A percentile compares a stretch with the other conserved stretches of the same genome.
Conservation (phyloP, 1,140 invertebrate species). For the Saxidomus purpurata region DNA sequence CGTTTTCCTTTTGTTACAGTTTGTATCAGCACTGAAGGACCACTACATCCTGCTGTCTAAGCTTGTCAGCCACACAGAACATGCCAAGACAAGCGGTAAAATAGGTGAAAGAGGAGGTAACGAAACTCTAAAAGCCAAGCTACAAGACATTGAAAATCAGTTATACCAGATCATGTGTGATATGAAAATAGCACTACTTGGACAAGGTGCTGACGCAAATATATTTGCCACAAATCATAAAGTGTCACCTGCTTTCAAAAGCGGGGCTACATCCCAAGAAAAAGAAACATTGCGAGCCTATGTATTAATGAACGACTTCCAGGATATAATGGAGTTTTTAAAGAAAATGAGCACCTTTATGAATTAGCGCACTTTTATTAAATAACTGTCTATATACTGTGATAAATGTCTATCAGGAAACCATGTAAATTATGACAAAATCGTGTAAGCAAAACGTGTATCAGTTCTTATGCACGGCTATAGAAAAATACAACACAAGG, state of each 20-base stretch:
- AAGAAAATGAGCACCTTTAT: not conserved
- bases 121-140: not conserved
- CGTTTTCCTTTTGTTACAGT: constrained; percentile 19
- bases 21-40: not conserved
- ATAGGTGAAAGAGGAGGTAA: not conserved
- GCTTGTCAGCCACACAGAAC: constrained; percentile 24
- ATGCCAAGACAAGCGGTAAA: not conserved
- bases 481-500: too few species aligned
- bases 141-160: constrained; percentile 5
- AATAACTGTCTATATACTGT: too few species aligned
- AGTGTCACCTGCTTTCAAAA: not conserved
- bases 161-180: constrained; percentile 35
- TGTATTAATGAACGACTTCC: constrained; percentile 4
- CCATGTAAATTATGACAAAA: too few species aligned
- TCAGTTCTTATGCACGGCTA: too few species aligned
- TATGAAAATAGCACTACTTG: constrained; percentile 21
- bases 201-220: not conserved
- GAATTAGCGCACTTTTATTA: too few species aligned
- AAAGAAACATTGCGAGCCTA: constrained; percentile 18
- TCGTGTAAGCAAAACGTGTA: too few species aligned
- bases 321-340: constrained; percentile 1
- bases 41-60: constrained; percentile 24
- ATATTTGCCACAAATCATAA: not conserved
- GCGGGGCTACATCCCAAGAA: not conserved
- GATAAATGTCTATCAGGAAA: too few species aligned